Evolutionary conservation across 1,140 invertebrate genomes (phyloP).

Genomic region (Macrotrachela quadricornifera): DNA sequence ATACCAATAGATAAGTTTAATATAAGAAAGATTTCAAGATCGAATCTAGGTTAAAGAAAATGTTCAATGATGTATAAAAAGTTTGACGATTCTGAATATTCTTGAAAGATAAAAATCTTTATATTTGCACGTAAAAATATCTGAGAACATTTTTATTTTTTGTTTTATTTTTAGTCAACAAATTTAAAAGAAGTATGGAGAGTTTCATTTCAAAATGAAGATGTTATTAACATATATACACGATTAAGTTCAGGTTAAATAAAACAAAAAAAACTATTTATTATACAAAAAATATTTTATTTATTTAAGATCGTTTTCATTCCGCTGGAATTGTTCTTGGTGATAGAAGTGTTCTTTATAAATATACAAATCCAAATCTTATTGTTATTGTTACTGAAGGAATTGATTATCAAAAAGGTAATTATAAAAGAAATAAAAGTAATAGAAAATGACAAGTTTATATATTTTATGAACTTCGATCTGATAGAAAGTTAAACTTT

Average conservation of each 20-base stretch:
- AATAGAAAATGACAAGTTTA: too few species aligned
- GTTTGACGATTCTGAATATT: too few species aligned
- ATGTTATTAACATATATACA: not conserved
- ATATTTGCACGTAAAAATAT: too few species aligned
- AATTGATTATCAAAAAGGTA: slow-evolving; percentile 47
- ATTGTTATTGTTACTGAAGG: slow-evolving; percentile 60
- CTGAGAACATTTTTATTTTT: too few species aligned
- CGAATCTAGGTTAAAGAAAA: too few species aligned
- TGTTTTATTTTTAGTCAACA: not conserved
- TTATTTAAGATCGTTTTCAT: slow-evolving; percentile 56
- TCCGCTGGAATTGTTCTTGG: slow-evolving; percentile 79
- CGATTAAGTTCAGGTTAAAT: not conserved
- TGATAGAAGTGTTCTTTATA: slow-evolving; percentile 87
- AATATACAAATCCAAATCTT: slow-evolving; percentile 92
- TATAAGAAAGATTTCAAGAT: too few species aligned
- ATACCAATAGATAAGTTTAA: too few species aligned
- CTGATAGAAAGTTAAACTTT: too few species aligned
- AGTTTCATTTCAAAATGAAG: not conserved
- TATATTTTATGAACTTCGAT: too few species aligned
- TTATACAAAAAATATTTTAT: slow-evolving; percentile 7
- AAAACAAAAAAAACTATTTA: not conserved
- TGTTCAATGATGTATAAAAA: too few species aligned
- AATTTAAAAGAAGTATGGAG: not conserved
- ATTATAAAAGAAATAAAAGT: too few species aligned
- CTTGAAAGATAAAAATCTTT: too few species aligned